phyloP scores from a whole-genome alignment of 2,888 invertebrate species.

The Crossocerus cetratus region DNA sequence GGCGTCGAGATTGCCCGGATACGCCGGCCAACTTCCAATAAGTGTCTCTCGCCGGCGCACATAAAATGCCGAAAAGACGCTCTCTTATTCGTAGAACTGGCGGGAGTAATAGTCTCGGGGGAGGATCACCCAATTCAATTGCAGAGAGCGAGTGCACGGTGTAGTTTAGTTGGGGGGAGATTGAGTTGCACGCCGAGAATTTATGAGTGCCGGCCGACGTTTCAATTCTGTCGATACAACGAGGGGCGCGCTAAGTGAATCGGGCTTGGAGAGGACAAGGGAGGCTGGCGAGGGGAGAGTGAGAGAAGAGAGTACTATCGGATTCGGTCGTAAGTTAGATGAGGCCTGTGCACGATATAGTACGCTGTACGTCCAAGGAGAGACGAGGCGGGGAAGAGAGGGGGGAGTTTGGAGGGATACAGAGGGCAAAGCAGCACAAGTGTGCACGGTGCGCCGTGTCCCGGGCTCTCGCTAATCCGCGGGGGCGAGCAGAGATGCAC shows the following conservation, averaged over 20 bases:
- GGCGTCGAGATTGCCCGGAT: constrained; percentile 48
- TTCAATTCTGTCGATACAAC: constrained; percentile 26
- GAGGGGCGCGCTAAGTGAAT: constrained; percentile 8
- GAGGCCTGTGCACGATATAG: not conserved
- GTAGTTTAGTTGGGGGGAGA: no score
- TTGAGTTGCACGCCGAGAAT: not conserved
- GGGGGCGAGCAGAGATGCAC: constrained; percentile 51
- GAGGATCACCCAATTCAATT: no score
- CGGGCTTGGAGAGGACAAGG: not conserved
- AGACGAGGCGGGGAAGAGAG: not conserved
- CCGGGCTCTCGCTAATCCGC: constrained; percentile 49
- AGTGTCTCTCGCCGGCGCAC: no score
- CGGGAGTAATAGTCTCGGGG: no score
- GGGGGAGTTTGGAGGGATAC: not conserved
- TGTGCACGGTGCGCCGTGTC: constrained; percentile 5
- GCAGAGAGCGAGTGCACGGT: no score
- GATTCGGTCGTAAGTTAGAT: constrained; percentile 30
- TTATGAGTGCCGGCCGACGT: constrained; percentile 19
- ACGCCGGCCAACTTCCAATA: constrained; percentile 26
- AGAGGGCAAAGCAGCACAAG: constrained; percentile 5
- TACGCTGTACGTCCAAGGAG: no score
- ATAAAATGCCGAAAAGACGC: no score
- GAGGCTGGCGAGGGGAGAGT: constrained; percentile 13
- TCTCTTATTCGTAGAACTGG: no score
- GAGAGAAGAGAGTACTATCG: constrained; percentile 33